Evolutionary conservation across 1,140 invertebrate species (phyloP).

Genomic region (Bemisia tabaci): DNA sequence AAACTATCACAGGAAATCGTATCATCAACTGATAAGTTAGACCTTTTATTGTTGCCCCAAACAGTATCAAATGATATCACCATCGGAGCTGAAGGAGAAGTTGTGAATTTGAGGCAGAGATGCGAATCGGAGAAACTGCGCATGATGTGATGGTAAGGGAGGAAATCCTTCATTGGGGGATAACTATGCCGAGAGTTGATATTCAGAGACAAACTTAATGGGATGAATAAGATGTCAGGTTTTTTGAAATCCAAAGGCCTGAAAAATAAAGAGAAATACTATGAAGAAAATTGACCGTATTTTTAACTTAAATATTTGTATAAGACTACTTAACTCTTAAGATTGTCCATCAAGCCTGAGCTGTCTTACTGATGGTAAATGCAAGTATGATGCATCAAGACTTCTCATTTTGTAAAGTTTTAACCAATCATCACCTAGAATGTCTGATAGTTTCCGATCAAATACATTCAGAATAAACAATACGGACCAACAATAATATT

Average conservation of each 20-base stretch:
- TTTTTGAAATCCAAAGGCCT: conserved; percentile 36
- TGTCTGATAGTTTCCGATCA: too few species aligned
- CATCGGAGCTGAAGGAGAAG: conserved; percentile 32
- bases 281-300: too few species aligned
- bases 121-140: conserved; percentile 57
- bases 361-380: too few species aligned
- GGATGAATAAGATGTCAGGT: conserved; percentile 52
- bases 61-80: not conserved
- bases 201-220: conserved; percentile 42
- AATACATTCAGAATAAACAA: too few species aligned
- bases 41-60: not conserved
- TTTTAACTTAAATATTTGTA: too few species aligned
- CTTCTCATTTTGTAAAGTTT: too few species aligned
- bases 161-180: conserved; percentile 40
- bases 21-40: conserved; percentile 5
- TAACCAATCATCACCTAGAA: too few species aligned
- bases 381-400: too few species aligned
- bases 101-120: conserved; percentile 47
- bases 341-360: too few species aligned
- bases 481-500: too few species aligned
- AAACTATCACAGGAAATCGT: conserved; percentile 36
- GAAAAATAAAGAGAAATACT: conserved; percentile 8
- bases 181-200: conserved; percentile 53
- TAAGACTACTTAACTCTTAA: too few species aligned
- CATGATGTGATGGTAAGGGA: conserved; percentile 54